phyloP scores from a whole-genome alignment of 2,797 vertebrate genomes.

The Eutrigla gurnardus region DNA sequence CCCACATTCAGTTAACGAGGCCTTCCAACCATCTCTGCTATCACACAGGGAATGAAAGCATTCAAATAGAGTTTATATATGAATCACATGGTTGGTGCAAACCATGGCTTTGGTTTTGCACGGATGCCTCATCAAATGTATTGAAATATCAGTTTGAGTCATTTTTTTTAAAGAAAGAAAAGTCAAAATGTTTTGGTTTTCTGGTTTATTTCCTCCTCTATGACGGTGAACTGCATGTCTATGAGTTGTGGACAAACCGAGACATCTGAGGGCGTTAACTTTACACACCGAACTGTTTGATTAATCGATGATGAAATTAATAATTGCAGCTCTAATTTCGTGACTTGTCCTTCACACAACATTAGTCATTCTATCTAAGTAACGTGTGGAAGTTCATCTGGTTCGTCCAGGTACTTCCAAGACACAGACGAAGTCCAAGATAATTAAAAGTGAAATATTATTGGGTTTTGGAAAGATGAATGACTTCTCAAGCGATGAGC shows the following conservation, averaged over 20 bases:
- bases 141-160: too few relatives aligned
- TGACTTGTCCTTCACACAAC: background rate
- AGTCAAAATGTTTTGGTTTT: background rate
- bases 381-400: background rate
- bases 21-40: too few relatives aligned
- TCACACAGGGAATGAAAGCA: too few relatives aligned
- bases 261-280: background rate
- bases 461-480: slow-evolving; percentile 17
- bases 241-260: background rate
- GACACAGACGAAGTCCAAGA: slow-evolving; percentile 1
- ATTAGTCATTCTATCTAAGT: slow-evolving; percentile 1
- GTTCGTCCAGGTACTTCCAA: slow-evolving; percentile 1
- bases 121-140: too few relatives aligned
- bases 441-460: slow-evolving; percentile 17
- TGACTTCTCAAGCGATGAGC: slow-evolving; percentile 1
- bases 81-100: too few relatives aligned
- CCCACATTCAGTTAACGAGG: too few relatives aligned
- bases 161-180: background rate
- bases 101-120: too few relatives aligned
- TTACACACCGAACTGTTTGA: too few relatives aligned
- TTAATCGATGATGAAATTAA: too few relatives aligned
- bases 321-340: too few relatives aligned
- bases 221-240: background rate
- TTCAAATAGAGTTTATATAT: too few relatives aligned
- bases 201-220: background rate